Evolutionary conservation across 2,113 vertebrate genomes (phyloP).

Genomic region (Bombycilla garrulus): DNA sequence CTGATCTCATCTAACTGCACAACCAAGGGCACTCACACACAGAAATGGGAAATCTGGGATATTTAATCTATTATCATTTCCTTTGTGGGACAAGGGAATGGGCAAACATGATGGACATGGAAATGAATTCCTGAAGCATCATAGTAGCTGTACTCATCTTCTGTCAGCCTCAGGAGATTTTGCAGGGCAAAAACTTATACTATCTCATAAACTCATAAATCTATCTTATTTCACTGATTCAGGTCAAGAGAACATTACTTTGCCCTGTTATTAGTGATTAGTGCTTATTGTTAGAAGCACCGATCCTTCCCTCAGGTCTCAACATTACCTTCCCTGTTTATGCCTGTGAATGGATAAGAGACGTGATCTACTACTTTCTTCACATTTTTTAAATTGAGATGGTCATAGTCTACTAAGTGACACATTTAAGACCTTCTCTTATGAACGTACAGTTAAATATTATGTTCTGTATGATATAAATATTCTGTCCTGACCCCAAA

Average conservation of each 20-base stretch:
- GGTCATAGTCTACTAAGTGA: background rate
- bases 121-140: background rate
- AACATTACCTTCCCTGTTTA: background rate
- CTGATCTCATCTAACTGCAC: background rate
- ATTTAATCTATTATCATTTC: background rate
- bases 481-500: background rate
- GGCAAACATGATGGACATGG: background rate
- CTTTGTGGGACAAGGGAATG: background rate
- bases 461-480: background rate
- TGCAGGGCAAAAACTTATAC: background rate
- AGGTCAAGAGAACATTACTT: background rate
- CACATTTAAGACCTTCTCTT: background rate
- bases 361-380: background rate
- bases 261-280: background rate
- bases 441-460: background rate
- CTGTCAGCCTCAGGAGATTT: background rate
- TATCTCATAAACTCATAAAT: too few species aligned
- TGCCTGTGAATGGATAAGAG: background rate
- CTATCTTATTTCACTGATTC: background rate
- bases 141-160: background rate
- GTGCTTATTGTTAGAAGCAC: background rate
- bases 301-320: background rate
- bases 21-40: background rate
- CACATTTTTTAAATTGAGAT: background rate
- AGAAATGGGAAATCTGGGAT: background rate